A percentile compares a stretch with the other conserved stretches of the same genome.
Conservation (phyloP, 1,140 invertebrate genomes). For the Lutraria rhynchaena region DNA sequence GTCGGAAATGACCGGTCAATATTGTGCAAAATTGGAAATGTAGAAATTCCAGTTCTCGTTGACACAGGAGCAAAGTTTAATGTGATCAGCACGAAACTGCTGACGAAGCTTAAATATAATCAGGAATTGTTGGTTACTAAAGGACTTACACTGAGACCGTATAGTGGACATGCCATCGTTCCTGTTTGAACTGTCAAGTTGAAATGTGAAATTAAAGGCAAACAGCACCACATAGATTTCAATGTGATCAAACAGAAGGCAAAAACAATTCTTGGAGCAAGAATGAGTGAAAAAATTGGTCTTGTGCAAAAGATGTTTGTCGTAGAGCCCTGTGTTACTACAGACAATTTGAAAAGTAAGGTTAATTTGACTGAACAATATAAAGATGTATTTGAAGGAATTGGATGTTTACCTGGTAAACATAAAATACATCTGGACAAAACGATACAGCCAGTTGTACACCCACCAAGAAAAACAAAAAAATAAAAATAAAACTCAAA, state of each 20-base stretch:
- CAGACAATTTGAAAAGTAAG: conserved; percentile 40
- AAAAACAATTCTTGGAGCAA: conserved; percentile 38
- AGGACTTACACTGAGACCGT: neutral
- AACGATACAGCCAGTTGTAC: neutral
- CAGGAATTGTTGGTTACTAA: neutral
- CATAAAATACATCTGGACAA: neutral
- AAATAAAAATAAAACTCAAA: neutral
- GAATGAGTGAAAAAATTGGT: conserved; percentile 20
- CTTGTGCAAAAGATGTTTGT: conserved; percentile 36
- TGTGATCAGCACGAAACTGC: neutral
- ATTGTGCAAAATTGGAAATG: conserved; percentile 10
- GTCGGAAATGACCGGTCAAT: too few relatives aligned
- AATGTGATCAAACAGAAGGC: conserved; percentile 30
- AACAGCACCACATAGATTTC: conserved; percentile 24
- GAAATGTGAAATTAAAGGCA: neutral
- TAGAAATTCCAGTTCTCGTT: conserved; percentile 5
- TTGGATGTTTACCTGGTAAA: conserved; percentile 24
- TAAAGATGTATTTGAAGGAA: conserved; percentile 58
- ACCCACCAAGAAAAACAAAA: conserved; percentile 41
- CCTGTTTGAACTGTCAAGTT: conserved; percentile 8
- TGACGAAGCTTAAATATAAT: neutral
- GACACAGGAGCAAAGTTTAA: conserved; percentile 19
- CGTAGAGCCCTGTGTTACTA: too few relatives aligned
- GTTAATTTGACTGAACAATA: too few relatives aligned
- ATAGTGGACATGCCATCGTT: conserved; percentile 2